Percentiles rank a stretch among this genome's conserved stretches.
phyloP scores from a whole-genome alignment of 2,113 vertebrate genomes.

The Pelodiscus sinensis region DNA sequence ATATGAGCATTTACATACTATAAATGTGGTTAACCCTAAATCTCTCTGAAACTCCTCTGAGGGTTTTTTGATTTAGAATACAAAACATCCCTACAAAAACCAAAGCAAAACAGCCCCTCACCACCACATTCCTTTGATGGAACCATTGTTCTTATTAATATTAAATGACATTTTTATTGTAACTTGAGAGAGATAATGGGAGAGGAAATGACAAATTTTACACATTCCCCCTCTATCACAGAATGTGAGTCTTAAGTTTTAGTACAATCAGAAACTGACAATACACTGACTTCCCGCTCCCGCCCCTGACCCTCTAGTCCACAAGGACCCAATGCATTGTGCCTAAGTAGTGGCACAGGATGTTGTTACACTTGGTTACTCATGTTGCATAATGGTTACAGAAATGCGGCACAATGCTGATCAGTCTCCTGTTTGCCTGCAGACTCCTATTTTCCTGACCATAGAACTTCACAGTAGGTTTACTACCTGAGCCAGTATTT shows the following conservation, averaged over 20 bases:
- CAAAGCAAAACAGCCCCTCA: too few species aligned
- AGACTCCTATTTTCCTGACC: slow-evolving; percentile 7
- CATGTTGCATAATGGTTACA: neutral
- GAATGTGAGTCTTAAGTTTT: neutral
- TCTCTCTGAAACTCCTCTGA: neutral
- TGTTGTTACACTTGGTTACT: neutral
- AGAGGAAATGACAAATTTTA: neutral
- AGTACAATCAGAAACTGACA: neutral
- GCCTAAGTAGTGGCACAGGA: neutral
- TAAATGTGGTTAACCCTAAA: neutral
- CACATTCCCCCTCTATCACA: fast-evolving
- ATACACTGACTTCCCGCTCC: neutral
- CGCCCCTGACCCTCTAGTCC: fast-evolving
- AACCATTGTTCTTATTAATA: neutral
- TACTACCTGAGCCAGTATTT: slow-evolving; percentile 17
- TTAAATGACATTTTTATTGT: too few species aligned
- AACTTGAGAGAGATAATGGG: neutral
- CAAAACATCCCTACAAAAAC: neutral
- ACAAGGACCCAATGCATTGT: neutral
- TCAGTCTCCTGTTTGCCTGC: neutral
- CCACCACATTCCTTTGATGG: neutral
- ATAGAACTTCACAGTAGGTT: slow-evolving; percentile 10
- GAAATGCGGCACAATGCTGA: slow-evolving; percentile 17
- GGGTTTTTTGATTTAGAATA: neutral
- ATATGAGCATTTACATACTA: neutral